Evolutionary conservation across 2,797 vertebrate genomes (phyloP).

Genomic region (Balearica regulorum): DNA sequence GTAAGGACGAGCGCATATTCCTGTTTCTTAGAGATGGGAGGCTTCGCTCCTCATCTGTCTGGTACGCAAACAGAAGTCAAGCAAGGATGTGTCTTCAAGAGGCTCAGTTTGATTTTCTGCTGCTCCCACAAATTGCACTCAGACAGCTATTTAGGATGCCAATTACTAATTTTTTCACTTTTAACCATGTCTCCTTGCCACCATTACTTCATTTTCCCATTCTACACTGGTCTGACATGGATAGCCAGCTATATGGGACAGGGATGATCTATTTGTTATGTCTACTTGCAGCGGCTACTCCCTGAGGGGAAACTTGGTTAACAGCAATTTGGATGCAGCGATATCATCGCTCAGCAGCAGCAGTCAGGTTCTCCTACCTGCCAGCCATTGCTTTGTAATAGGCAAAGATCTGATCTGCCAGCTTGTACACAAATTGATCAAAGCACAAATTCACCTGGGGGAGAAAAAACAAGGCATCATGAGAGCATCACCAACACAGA

Average conservation of each 20-base stretch:
- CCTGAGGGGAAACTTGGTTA: conserved; percentile 2
- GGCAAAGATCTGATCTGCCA: conserved; percentile 98
- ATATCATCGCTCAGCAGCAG: conserved; percentile 4
- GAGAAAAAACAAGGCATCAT: not conserved
- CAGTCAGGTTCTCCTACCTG: conserved; percentile 79
- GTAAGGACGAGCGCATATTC: not conserved
- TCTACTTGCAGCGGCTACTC: not conserved
- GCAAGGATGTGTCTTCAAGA: not conserved
- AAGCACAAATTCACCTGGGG: conserved; percentile 97
- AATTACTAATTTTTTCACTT: not conserved
- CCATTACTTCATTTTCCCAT: not conserved
- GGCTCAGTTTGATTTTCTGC: not conserved
- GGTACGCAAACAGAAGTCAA: not conserved
- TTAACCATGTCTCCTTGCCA: not conserved
- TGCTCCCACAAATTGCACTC: not conserved
- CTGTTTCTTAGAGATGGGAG: not conserved
- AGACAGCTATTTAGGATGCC: not conserved
- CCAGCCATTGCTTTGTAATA: conserved; percentile 99
- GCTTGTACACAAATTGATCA: conserved; percentile 98
- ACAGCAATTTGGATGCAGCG: not conserved
- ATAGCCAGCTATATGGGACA: not conserved
- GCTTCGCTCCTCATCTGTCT: not conserved
- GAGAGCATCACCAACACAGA: not conserved
- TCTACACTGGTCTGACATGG: not conserved
- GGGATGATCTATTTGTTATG: not conserved